Evolutionary conservation across 2,888 invertebrate genomes (phyloP), one percentile per base, ranked within the genome.

Genomic region (Leptodirus hochenwartii): DNA sequence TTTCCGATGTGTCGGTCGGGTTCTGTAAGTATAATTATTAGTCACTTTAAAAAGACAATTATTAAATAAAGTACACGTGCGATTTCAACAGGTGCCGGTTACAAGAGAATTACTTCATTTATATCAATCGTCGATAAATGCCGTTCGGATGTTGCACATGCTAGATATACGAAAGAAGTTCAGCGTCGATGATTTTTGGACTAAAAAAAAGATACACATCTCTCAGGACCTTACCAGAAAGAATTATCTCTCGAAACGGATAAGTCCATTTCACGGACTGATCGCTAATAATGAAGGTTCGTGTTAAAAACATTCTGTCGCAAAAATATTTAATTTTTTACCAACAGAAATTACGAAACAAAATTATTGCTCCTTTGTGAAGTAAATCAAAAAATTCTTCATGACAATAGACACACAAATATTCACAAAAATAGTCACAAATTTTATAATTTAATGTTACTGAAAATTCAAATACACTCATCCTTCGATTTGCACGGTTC

Each of bases 161-260:
- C 66, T 95, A 13, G 93, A 96, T 59, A 64, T 79, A 15, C 67
- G 95, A 15, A 64, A 82, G 29, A 67, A 67, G 27, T 82, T 82
- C 46, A 81, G 82, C 44, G 49, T 49, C 17, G 30, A 41, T 4
- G 50, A 49, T 6, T 56, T 56, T 36, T 56, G 56, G 56, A 55
- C 54, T 1, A 43, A 47, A 2, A 50, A 49, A 33, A 54, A 53
- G 41, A 51, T 56, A 23, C 51, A 52, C 34, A 47, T 56, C 28
- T 52, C 55, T 1, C 48, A 47, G 15, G 55, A 54, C 41, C 40
- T 56, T 25, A 45, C 49, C 1, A 43, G 49, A 17, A 50, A 51
- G 33, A 51, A 54, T 41, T 56, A 56, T 40, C 37, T 56, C 6
- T 51, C 49, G 4, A 51, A 53, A 36, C 47, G 41, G 14, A 41